A percentile compares a stretch with the other conserved stretches of the same genome.
These are phyloP conservation scores for Hydriomena furcata DNA, from an alignment of 2,888 invertebrate species.

Conservation along the genomic window DNA sequence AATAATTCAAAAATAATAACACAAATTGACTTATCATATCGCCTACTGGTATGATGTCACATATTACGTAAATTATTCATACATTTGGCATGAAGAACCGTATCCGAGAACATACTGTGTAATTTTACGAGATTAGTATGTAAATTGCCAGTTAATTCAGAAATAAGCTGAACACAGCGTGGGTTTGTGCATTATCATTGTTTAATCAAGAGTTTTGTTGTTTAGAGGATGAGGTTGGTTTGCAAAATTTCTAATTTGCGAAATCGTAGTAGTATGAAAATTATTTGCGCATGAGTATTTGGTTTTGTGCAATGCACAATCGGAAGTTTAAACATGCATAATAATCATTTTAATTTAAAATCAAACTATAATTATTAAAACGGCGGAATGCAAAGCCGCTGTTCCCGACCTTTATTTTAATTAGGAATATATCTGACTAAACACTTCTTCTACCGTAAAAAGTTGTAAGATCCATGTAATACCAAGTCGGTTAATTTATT, in stretches of 20 bases:
- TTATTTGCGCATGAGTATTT: slow-evolving; percentile 9
- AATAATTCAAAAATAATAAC: slow-evolving; percentile 23
- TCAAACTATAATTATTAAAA: no score
- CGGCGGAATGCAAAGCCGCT: no score
- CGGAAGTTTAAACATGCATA: no score
- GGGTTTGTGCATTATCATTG: slow-evolving; percentile 37
- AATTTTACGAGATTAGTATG: slow-evolving; percentile 55
- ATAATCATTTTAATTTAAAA: no score
- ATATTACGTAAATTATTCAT: slow-evolving; percentile 29
- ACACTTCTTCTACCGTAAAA: no score
- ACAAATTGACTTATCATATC: slow-evolving; percentile 19
- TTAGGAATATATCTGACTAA: no score
- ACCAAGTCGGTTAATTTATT: no score
- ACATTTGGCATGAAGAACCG: slow-evolving; percentile 31
- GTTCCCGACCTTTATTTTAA: no score
- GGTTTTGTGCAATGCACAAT: not conserved
- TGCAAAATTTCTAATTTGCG: slow-evolving; percentile 24
- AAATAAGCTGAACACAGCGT: slow-evolving; percentile 43
- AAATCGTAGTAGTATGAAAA: slow-evolving; percentile 13
- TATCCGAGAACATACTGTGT: slow-evolving; percentile 36
- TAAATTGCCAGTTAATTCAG: slow-evolving; percentile 58
- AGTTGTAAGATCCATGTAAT: no score
- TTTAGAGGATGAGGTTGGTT: slow-evolving; percentile 24
- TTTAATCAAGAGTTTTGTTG: slow-evolving; percentile 35
- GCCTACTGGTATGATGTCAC: slow-evolving; percentile 16